These are phyloP conservation scores for Lacanobia oleracea DNA, from an alignment of 2,888 invertebrate genomes.

Conservation along the genomic window DNA sequence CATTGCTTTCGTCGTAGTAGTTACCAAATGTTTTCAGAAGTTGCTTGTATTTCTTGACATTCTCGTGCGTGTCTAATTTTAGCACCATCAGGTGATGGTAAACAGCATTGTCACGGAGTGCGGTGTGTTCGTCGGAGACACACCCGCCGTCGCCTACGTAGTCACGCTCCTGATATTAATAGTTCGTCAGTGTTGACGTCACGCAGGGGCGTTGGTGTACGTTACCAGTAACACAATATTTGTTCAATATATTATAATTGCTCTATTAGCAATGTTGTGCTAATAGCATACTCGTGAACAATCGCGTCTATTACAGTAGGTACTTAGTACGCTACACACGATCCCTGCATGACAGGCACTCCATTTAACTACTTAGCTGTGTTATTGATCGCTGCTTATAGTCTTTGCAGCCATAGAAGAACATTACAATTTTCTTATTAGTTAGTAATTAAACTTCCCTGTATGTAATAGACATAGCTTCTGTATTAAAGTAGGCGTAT, in stretches of 20 bases:
- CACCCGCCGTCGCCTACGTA: slow-evolving; percentile 81
- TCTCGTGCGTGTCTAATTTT: slow-evolving; percentile 68
- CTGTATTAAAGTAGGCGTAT: background rate
- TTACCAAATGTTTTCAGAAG: slow-evolving; percentile 23
- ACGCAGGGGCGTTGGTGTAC: slow-evolving; percentile 55
- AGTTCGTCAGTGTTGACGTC: slow-evolving; percentile 70
- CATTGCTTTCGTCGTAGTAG: slow-evolving; percentile 21
- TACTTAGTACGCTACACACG: slow-evolving; percentile 11
- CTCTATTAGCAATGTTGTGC: slow-evolving; percentile 56
- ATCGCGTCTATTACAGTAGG: slow-evolving; percentile 25
- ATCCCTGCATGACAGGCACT: slow-evolving; percentile 21
- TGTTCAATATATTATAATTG: slow-evolving; percentile 60
- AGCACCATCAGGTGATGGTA: slow-evolving; percentile 78
- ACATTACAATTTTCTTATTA: background rate
- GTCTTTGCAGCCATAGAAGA: background rate
- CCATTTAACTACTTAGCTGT: slow-evolving; percentile 4
- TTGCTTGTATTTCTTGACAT: slow-evolving; percentile 53
- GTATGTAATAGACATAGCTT: background rate
- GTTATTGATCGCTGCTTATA: background rate
- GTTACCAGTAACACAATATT: slow-evolving; percentile 55
- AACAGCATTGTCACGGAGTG: slow-evolving; percentile 60
- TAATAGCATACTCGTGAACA: slow-evolving; percentile 54
- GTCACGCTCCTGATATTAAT: slow-evolving; percentile 71
- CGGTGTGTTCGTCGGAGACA: slow-evolving; percentile 80
- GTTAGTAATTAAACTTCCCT: background rate